Percentiles rank a stretch among this genome's conserved stretches.
phyloP scores from a whole-genome alignment of 2,113 vertebrate genomes.

The Gambusia holbrooki region DNA sequence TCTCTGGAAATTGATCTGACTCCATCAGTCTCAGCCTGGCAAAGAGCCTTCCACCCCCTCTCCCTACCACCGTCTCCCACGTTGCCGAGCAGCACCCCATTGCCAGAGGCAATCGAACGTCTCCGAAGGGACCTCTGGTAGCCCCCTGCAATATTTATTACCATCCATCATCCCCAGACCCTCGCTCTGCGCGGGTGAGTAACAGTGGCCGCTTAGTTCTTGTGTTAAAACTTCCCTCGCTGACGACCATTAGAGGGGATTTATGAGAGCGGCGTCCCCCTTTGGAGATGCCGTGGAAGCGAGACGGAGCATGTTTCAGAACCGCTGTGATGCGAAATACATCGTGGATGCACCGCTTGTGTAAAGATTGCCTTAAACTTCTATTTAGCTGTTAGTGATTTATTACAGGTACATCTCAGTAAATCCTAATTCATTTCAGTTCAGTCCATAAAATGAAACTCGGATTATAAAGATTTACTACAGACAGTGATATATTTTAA shows the following conservation, averaged over 20 bases:
- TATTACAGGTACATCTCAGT: not conserved
- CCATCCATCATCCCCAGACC: conserved; percentile 69
- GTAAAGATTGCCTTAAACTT: conserved; percentile 26
- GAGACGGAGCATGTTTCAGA: conserved; percentile 55
- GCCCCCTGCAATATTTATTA: conserved; percentile 77
- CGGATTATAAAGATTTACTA: not conserved
- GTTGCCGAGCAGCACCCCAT: conserved; percentile 71
- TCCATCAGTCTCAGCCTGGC: conserved; percentile 47
- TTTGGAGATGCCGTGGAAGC: conserved; percentile 59
- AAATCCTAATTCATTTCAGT: not conserved
- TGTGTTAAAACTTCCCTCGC: conserved; percentile 71
- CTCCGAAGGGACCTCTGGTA: conserved; percentile 76
- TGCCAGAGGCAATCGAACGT: conserved; percentile 76
- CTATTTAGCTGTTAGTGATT: conserved; percentile 19
- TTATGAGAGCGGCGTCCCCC: conserved; percentile 60
- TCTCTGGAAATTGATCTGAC: conserved; percentile 65
- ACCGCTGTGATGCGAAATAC: conserved; percentile 47
- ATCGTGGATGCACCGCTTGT: conserved; percentile 39
- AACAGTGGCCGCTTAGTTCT: conserved; percentile 70
- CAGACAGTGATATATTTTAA: too few species aligned
- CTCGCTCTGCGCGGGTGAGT: conserved; percentile 57
- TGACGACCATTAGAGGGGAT: conserved; percentile 69
- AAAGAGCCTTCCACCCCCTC: conserved; percentile 51
- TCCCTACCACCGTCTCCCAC: conserved; percentile 63
- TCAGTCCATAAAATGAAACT: not conserved